Base-by-base conservation (phyloP, 2,797 vertebrate genomes). In the Rhinichthys osculus region DNA sequence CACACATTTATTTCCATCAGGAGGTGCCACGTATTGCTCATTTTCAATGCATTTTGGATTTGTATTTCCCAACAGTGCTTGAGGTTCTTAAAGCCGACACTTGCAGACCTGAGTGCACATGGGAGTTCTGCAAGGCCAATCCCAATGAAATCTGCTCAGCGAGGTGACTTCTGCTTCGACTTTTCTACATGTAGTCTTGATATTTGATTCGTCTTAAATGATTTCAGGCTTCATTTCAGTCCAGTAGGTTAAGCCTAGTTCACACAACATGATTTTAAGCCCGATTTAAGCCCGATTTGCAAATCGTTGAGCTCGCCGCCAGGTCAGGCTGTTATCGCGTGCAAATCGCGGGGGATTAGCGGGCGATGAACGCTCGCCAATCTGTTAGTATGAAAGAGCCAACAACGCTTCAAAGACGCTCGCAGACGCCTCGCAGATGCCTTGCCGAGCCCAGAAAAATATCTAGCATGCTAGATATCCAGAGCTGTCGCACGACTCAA, bases 61-160 rank as follows among this genome's bases (percentile, higher is more conserved):
- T 62, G 27, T 78, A 57, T 77, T 69, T 88, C 57, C 17, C 44
- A 87, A 77, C 83, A 95, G 93, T 95, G 88, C 90, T 94, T 38
- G 90, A 92, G 47, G 80, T 89, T 11, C 42, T 86, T 67, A 90
- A 93, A 74, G 78, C 89, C 7, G 92, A 93, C 85, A 89, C 54
- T 69, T 95, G 95, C 84, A 91, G 85, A 1, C 92, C 94, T 13
- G 93, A 94, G 7, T 95, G 94, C 90, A 94, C 93, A 27, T 91
- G 85, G 90, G 93, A 95, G 30, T 93, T 91, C 91, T 95, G 95
- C 54, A 90, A 89, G 66, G 89, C 90, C 3, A 93, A 95, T 79
- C 93, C 91, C 1, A 86, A 89, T 11, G 91, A 90, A 74, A 89
- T 94, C 88, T 95, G 95, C 91, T 95, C 94, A 4, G 94, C 94